Conservation (phyloP, 1,140 invertebrate species). For the Papilio helenus region DNA sequence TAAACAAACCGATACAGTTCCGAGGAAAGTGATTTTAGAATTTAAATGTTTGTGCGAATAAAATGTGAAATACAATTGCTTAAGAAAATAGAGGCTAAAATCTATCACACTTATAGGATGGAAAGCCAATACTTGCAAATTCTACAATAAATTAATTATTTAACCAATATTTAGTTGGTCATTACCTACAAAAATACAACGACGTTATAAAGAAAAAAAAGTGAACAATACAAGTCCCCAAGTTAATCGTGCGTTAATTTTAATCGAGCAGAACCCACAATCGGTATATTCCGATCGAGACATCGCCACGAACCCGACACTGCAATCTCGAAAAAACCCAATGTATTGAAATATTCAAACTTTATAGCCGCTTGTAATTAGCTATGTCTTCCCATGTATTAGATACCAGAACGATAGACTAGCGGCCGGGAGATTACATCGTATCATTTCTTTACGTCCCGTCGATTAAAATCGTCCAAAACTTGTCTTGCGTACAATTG, state of each 20-base stretch:
- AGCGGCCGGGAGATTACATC: too few species aligned
- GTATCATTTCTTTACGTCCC: background rate
- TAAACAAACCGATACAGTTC: constrained; percentile 23
- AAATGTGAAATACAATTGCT: background rate
- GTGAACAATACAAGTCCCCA: background rate
- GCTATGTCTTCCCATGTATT: background rate
- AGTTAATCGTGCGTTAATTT: constrained; percentile 25
- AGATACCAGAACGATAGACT: too few species aligned
- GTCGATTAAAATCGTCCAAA: too few species aligned
- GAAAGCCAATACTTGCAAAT: too few species aligned
- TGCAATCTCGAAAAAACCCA: constrained; percentile 39
- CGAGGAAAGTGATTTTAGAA: background rate
- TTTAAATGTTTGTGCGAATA: background rate
- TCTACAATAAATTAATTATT: too few species aligned
- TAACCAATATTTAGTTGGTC: too few species aligned
- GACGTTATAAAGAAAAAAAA: background rate
- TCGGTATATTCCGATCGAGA: constrained; percentile 9
- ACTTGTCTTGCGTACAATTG: too few species aligned
- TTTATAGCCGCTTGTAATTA: background rate
- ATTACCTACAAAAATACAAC: background rate
- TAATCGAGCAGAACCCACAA: background rate
- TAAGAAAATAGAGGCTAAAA: background rate
- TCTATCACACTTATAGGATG: background rate
- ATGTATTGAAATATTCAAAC: background rate
- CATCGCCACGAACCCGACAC: constrained; percentile 7